phyloP scores from a whole-genome alignment of 2,113 vertebrate species.

The Campylorhamphus procurvoides region DNA sequence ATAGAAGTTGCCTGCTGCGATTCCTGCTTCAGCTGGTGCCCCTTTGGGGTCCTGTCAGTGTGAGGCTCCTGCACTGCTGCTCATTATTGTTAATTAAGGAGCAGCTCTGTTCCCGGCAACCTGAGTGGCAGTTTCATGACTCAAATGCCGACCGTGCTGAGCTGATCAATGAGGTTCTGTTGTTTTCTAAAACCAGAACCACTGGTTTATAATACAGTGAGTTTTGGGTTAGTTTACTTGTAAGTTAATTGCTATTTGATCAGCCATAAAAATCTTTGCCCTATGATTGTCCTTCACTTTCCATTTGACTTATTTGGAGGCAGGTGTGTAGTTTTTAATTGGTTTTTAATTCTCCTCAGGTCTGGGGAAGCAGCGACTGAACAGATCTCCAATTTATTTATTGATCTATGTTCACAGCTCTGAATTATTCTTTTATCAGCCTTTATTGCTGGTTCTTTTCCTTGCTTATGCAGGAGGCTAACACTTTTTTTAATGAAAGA shows the following conservation, averaged over 20 bases:
- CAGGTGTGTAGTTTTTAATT: slow-evolving; percentile 17
- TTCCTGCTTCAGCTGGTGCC: background rate
- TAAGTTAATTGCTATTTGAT: background rate
- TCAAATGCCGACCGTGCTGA: background rate
- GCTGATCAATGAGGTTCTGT: slow-evolving; percentile 9
- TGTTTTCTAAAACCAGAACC: background rate
- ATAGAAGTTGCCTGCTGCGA: background rate
- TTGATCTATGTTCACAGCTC: background rate
- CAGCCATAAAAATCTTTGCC: background rate
- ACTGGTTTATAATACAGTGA: background rate
- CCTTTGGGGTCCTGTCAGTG: background rate
- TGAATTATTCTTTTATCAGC: slow-evolving; percentile 5
- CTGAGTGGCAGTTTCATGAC: slow-evolving; percentile 11
- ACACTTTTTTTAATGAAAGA: background rate
- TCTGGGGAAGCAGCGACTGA: background rate
- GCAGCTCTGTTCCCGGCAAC: slow-evolving; percentile 6
- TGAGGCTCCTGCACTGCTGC: slow-evolving; percentile 4
- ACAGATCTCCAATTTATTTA: background rate
- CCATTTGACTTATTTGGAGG: background rate
- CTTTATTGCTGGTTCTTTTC: background rate
- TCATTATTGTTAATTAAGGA: slow-evolving; percentile 57
- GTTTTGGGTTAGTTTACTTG: background rate
- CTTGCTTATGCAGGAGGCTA: background rate
- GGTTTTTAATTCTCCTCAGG: slow-evolving; percentile 37
- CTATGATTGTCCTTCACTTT: background rate